Evolutionary conservation across 2,113 vertebrate genomes (phyloP).

Genomic region (Malurus cyaneus): DNA sequence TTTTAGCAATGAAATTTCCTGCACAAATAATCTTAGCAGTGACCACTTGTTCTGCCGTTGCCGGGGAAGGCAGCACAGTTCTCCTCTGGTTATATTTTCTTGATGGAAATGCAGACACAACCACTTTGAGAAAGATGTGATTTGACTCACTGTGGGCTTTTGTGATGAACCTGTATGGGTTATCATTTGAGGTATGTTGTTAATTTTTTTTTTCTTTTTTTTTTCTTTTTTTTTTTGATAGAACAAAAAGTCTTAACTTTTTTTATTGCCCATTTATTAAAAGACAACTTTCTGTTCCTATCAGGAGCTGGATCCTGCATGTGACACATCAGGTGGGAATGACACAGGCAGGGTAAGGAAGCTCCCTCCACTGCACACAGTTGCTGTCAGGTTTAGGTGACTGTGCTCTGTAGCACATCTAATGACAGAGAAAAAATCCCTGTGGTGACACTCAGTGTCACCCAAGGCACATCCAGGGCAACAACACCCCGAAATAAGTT

Average conservation of each 20-base stretch:
- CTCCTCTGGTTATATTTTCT: background rate
- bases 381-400: fast-evolving
- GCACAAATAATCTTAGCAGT: background rate
- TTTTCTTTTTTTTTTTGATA: background rate
- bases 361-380: background rate
- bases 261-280: background rate
- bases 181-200: background rate
- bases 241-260: background rate
- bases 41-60: background rate
- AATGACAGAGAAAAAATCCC: fast-evolving
- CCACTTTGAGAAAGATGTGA: background rate
- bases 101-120: background rate
- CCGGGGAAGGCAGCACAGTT: background rate
- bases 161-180: background rate
- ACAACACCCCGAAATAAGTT: fast-evolving
- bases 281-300: background rate
- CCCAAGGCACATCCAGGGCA: background rate
- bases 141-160: background rate
- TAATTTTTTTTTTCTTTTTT: background rate
- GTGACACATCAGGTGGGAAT: background rate
- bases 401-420: background rate
- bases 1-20: background rate
- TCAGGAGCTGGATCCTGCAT: fast-evolving
- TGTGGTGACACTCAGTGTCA: fast-evolving
- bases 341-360: background rate